Evolutionary conservation across 1,140 invertebrate genomes (phyloP).

Genomic region (Dendrolimus punctatus): DNA sequence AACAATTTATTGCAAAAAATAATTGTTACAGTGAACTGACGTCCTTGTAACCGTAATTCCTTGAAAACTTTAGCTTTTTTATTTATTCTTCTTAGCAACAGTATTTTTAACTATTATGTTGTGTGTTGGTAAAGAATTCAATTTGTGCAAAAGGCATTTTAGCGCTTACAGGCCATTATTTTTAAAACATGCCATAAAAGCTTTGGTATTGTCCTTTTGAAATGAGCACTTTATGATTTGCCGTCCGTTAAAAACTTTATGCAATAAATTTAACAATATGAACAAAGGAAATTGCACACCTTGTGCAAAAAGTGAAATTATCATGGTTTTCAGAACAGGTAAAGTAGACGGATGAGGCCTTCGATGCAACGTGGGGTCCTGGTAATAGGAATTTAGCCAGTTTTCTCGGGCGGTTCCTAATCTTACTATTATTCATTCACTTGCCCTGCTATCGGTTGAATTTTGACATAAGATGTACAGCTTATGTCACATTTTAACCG

Average conservation of each 20-base stretch:
- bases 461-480: too few relatives aligned
- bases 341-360: neutral
- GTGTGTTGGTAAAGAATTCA: constrained; percentile 30
- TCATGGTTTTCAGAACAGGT: constrained; percentile 10
- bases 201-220: constrained; percentile 23
- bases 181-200: constrained; percentile 31
- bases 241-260: constrained; percentile 10
- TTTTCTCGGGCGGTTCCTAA: constrained; percentile 14
- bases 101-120: too few relatives aligned
- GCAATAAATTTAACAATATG: constrained; percentile 9
- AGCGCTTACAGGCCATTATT: constrained; percentile 23
- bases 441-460: too few relatives aligned
- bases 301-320: constrained; percentile 29
- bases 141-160: constrained; percentile 59
- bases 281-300: constrained; percentile 35
- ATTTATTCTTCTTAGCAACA: too few relatives aligned
- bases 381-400: constrained; percentile 24
- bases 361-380: constrained; percentile 3
- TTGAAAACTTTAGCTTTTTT: too few relatives aligned
- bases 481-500: too few relatives aligned
- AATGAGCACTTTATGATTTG: constrained; percentile 16
- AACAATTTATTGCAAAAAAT: too few relatives aligned
- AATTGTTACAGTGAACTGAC: too few relatives aligned
- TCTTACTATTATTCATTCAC: constrained; percentile 3
- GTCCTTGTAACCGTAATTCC: too few relatives aligned